Evolutionary conservation across 2,888 invertebrate genomes (phyloP), one percentile per base, ranked within the genome.

Genomic region (Chymomyza procnemis): DNA sequence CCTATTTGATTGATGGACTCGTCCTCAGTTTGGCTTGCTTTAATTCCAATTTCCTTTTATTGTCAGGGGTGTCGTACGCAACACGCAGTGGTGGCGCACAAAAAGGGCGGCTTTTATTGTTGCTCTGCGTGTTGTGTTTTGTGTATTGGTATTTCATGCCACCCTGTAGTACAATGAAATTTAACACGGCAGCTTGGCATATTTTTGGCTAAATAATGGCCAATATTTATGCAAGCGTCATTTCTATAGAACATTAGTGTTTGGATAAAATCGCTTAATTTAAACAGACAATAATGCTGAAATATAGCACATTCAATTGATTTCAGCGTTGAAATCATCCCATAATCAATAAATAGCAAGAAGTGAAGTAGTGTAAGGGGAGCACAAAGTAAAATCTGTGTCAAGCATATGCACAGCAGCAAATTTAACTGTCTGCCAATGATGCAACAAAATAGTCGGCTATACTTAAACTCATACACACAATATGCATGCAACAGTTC

Each of bases 1-100:
- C 34, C 34, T 12, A 50, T 50, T 50, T 50, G 48, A 50, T 50
- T 18, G 48, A 50, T 50, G 48, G 48, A 12, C 12, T 12, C 1
- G 5, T 41, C 5, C 34, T 41, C 34, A 41, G 67, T 81, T 84
- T 74, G 78, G 61, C 73, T 65, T 64, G 68, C 72, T 80, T 79
- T 66, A 68, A 69, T 73, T 71, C 64, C 71, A 55, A 67, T 69
- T 14, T 57, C 14, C 57, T 57, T 26, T 34, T 41, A n/a, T 41
- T 41, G 34, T 41, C 34, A 41, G 34, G 34, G 30, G 16, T 12
- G n/a, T 6, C 41, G 8, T n/a, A 5, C 18, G 41, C 30, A 16
- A 55, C 55, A 55, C 21, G 55, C 22, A 12, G 19, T 26, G 26
- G 55, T 16, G 6, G 22, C 26, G n/a, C 8, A 14, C 26, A 14